Evolutionary conservation across 2,888 invertebrate genomes (phyloP).

Genomic region (Caenorhabditis virilis): DNA sequence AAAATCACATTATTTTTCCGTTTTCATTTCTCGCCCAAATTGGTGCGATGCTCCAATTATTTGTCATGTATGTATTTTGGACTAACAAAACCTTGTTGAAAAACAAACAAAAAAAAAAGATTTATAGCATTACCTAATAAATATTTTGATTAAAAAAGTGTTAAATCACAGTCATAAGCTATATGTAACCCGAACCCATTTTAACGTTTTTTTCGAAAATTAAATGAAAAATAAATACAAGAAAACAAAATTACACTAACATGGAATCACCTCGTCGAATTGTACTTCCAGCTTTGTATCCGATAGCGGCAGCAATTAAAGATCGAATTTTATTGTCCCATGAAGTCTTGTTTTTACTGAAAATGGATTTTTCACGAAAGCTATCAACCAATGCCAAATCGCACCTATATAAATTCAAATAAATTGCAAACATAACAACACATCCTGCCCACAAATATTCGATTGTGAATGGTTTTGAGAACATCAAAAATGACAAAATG

Average conservation of each 20-base stretch:
- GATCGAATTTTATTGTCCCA: constrained; percentile 33
- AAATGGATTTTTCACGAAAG: constrained; percentile 9
- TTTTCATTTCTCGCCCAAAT: too few relatives aligned
- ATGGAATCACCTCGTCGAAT: constrained; percentile 15
- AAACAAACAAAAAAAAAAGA: too few relatives aligned
- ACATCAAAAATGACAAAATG: constrained; percentile 87
- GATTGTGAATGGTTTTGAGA: constrained; percentile 88
- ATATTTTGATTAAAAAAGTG: too few relatives aligned
- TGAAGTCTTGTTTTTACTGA: constrained; percentile 49
- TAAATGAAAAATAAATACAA: too few relatives aligned
- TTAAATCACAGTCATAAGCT: too few relatives aligned
- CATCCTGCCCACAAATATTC: constrained; percentile 92
- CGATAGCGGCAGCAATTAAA: constrained; percentile 17
- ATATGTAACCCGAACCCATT: too few relatives aligned
- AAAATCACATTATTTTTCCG: too few relatives aligned
- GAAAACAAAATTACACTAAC: constrained; percentile 14
- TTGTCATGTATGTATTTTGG: too few relatives aligned
- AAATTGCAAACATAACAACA: constrained; percentile 86
- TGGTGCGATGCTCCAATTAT: too few relatives aligned
- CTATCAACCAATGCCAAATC: neutral
- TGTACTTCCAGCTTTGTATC: constrained; percentile 13
- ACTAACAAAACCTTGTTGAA: too few relatives aligned
- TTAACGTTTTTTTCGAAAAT: too few relatives aligned
- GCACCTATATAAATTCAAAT: constrained; percentile 84
- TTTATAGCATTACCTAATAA: too few relatives aligned